These are phyloP conservation scores for Hestina assimilis DNA, from an alignment of 1,140 invertebrate genomes.

Conservation along the genomic window DNA sequence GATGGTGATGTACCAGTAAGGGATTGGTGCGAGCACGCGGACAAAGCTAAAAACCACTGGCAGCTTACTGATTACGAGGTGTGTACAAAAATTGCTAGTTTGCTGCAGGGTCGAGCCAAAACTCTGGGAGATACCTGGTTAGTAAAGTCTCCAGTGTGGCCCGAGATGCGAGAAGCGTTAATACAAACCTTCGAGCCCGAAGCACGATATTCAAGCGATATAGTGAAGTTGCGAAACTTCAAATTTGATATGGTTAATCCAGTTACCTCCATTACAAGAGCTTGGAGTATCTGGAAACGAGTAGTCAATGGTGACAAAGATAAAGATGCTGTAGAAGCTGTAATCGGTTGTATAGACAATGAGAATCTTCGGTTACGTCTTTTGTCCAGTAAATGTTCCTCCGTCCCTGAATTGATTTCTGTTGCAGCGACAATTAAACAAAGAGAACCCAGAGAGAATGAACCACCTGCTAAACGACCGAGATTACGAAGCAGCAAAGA, in stretches of 20 bases:
- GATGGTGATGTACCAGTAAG: constrained; percentile 13
- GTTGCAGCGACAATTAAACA: constrained; percentile 18
- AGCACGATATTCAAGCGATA: constrained; percentile 13
- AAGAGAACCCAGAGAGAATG: neutral
- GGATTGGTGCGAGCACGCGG: constrained; percentile 20
- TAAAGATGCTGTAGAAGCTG: constrained; percentile 15
- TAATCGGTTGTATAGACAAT: constrained; percentile 10
- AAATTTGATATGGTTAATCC: constrained; percentile 15
- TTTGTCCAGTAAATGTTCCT: constrained; percentile 9
- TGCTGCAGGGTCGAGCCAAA: constrained; percentile 14
- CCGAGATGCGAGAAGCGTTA: constrained; percentile 11
- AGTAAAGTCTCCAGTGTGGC: constrained; percentile 14
- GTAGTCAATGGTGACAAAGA: constrained; percentile 10
- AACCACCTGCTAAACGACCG: neutral
- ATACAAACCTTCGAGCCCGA: constrained; percentile 16
- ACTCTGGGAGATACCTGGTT: constrained; percentile 16
- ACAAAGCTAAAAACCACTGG: constrained; percentile 10
- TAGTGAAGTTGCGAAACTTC: constrained; percentile 10
- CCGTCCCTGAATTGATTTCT: constrained; percentile 24
- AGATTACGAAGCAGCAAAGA: neutral
- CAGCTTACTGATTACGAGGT: constrained; percentile 16
- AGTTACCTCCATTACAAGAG: constrained; percentile 12
- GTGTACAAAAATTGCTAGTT: constrained; percentile 16
- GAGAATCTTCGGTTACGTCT: too few species aligned
- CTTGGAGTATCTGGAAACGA: constrained; percentile 16